Evolutionary conservation across 2,888 invertebrate genomes (phyloP), one percentile per base, ranked within the genome.

Genomic region (Eristalis intricaria): DNA sequence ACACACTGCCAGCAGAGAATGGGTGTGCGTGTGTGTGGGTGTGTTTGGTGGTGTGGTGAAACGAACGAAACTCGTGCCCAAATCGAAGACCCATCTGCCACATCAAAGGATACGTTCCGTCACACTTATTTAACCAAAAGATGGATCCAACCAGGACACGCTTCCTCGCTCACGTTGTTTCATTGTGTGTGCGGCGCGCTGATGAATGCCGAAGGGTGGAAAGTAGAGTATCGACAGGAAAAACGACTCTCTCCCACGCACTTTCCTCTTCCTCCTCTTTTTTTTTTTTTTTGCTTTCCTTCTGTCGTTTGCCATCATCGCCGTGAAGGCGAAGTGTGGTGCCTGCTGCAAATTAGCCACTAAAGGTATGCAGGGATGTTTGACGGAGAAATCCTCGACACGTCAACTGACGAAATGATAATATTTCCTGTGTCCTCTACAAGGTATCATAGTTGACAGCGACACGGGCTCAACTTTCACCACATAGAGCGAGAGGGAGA

Each of bases 401-500:
- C 50, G 40, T 60, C 79, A 79, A 73, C 73, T 35, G 73, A 80
- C 79, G 66, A 80, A 60, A 73, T 50, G 66, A 40, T 80, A 80
- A 80, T 73, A 73, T 73, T 80, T 80, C 66, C 65, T 79, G 79
- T 66, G 71, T 71, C 69, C 56, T 63, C 35, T 64, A 11, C 19
- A 32, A 10, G 29, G 56, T 79, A 43, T 64, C 60, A 76, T 60
- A 60, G 40, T 68, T 77, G 60, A 79, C 79, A 79, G 71, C 40
- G 65, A 43, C 58, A 60, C 26, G 15, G 13, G 60, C 60, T 40
- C 65, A 65, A 79, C 40, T 50, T 50, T 50, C 19, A 50, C 32
- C 56, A 56, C n/a, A 35, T 5, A 65, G 2, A 19, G 4, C 15
- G 11, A 32, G 32, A 32, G 8, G 1, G 8, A 32, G 32, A 32